Evolutionary conservation across 2,797 vertebrate species (phyloP), one percentile per base, ranked within the genome.

Genomic region (Pyrocephalus nanus): DNA sequence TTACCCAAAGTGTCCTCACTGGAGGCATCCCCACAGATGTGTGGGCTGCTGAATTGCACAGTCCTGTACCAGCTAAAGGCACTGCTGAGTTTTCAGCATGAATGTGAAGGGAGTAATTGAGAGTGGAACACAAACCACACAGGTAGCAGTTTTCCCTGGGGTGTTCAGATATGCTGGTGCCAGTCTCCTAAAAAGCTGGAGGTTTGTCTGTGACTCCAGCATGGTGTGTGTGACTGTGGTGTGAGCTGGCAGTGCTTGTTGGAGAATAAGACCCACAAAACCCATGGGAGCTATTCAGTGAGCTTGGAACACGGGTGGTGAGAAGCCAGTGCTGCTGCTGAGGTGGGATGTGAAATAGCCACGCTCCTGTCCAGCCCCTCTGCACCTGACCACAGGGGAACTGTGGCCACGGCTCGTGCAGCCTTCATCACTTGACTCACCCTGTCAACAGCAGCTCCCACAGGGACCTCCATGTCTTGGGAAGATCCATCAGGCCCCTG

Each of bases 391-490:
- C 30, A 3, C 8, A 1, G 51, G 34, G 58, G 7, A 50, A 2
- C 12, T 15, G 65, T n/a, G 47, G 30, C 58, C 15, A 0, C 13
- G 40, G 74, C 58, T 50, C 16, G 6, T 19, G 61, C 25, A 51
- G 10, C 55, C 61, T 19, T 10, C 8, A 27, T 36, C 32, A 0
- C 42, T n/a, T 73, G 15, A 3, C 12, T 38, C 11, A 4, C 2
- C 8, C 53, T 25, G 27, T 26, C 67, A 62, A 3, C 34, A 58
- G 81, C 75, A 62, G 62, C 71, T 42, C 5, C 81, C 0, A 1
- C 67, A 18, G 43, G 51, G 43, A 51, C 7, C n/a, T 61, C 32
- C 2, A 0, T 2, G 1, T 11, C 66, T 26, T 0, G 1, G 50
- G 16, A 43, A 11, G 1, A 3, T 48, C 78, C 72, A 1, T 47